phyloP scores from a whole-genome alignment of 2,113 vertebrate species.

The Rhinolophus sinicus region DNA sequence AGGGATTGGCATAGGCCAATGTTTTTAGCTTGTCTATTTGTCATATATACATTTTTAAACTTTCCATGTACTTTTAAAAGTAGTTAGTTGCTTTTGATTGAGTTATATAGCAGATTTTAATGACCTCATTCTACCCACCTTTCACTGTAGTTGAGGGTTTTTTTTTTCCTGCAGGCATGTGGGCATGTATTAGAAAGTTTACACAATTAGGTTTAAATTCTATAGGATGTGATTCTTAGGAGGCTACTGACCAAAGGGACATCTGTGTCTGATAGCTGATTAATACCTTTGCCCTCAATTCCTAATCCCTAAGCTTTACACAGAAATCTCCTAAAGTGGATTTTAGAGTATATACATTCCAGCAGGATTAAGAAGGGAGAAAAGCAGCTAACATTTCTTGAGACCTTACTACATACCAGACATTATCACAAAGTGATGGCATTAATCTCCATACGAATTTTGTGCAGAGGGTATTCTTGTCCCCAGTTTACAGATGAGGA shows the following conservation, averaged over 20 bases:
- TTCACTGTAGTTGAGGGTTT: background rate
- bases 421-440: background rate
- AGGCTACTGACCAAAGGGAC: constrained; percentile 28
- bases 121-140: background rate
- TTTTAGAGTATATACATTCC: background rate
- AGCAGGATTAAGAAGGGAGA: background rate
- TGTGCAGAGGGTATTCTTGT: background rate
- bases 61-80: constrained; percentile 33
- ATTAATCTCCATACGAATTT: background rate
- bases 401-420: background rate
- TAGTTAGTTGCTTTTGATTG: constrained; percentile 51
- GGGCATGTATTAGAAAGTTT: background rate
- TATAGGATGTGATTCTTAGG: background rate
- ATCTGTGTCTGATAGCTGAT: background rate
- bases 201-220: background rate
- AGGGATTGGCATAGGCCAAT: background rate
- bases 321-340: background rate
- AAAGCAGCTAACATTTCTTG: constrained; percentile 17
- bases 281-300: background rate
- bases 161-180: background rate
- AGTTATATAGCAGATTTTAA: constrained; percentile 13
- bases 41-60: background rate
- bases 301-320: background rate
- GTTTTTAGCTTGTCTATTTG: constrained; percentile 28
- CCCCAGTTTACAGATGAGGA: background rate